Base-by-base conservation (phyloP, 2,113 vertebrate genomes). In the Rhipidura dahli region DNA sequence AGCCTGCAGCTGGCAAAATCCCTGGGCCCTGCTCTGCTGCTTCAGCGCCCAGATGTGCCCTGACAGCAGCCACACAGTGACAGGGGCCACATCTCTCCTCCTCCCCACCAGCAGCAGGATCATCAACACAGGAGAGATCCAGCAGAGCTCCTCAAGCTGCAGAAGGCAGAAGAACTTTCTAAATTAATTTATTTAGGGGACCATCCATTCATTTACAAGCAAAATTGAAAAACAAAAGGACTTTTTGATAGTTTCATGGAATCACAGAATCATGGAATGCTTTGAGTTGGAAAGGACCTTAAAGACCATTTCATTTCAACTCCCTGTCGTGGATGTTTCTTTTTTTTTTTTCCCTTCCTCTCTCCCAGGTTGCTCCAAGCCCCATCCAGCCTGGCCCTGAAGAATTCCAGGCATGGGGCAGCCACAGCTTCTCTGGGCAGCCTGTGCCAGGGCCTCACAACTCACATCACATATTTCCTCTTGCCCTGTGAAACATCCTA, bases 101-200 rank as follows among this genome's bases (percentile, higher is more conserved):
- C 77, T 87, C 26, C 35, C 20, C 35, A 35, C 37, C 82, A 68
- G 26, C 51, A 80, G 47, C 70, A 63, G 17, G 31, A 30, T 3
- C 49, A 63, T 7, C 13, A 68, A 5, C 11, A 6, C 7, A 6
- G 2, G 19, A 19, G 31, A 0, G 2, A 51, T 9, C 49, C 1
- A 3, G 27, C 2, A 2, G 53, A 9, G 15, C 5, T 42, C 59
- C 56, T 31, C 45, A 11, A 30, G 54, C 45, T 61, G 72, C 37
- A 49, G 42, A n/a, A 73, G 11, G 68, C 42, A 73, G n/a, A 83
- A 31, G 45, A 75, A 63, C 22, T 33, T 81, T 15, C 18, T 77
- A 22, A 31, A 60, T 53, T 11, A 0, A 24, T 68, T 71, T 49
- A 12, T 81, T 73, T n/a, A 69, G 59, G 19, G 50, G 33, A 68